Conservation (phyloP, 2,797 vertebrate genomes). For the Sparidentex hasta region DNA sequence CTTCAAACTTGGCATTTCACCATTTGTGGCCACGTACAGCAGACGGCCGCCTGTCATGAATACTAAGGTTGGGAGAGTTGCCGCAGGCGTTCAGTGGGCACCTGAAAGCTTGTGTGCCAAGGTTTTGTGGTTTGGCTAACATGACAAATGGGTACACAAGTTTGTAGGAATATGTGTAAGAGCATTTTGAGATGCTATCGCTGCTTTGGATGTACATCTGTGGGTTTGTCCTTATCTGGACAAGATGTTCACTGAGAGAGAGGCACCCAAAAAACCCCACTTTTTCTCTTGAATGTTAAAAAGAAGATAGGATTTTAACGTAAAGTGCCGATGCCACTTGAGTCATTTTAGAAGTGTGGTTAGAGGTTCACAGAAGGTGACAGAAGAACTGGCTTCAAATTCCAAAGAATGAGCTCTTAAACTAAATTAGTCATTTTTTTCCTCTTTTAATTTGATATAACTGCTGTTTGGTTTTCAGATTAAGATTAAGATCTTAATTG, state of each 20-base stretch:
- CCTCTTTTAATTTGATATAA: constrained; percentile 19
- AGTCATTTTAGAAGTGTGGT: neutral
- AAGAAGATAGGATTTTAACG: neutral
- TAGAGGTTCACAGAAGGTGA: neutral
- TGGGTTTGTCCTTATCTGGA: constrained; percentile 46
- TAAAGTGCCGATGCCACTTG: neutral
- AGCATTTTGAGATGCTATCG: constrained; percentile 41
- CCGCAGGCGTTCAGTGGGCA: constrained; percentile 35
- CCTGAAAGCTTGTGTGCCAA: constrained; percentile 43
- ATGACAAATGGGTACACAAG: constrained; percentile 10
- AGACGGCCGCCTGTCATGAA: constrained; percentile 55
- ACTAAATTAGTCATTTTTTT: neutral
- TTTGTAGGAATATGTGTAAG: constrained; percentile 23
- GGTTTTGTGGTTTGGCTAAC: constrained; percentile 47
- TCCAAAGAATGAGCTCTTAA: neutral
- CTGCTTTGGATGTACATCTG: constrained; percentile 8
- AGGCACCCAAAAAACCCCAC: neutral
- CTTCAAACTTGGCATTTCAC: constrained; percentile 40
- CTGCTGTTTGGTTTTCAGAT: constrained; percentile 26
- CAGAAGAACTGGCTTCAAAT: neutral
- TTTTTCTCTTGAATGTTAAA: neutral
- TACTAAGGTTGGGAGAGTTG: constrained; percentile 43
- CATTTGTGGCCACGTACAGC: constrained; percentile 37
- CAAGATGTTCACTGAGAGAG: constrained; percentile 2
- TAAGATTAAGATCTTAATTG: constrained; percentile 42